Percentiles rank a stretch among this genome's conserved stretches.
phyloP scores from a whole-genome alignment of 2,113 vertebrate genomes.

The Colistium nudipinnis region DNA sequence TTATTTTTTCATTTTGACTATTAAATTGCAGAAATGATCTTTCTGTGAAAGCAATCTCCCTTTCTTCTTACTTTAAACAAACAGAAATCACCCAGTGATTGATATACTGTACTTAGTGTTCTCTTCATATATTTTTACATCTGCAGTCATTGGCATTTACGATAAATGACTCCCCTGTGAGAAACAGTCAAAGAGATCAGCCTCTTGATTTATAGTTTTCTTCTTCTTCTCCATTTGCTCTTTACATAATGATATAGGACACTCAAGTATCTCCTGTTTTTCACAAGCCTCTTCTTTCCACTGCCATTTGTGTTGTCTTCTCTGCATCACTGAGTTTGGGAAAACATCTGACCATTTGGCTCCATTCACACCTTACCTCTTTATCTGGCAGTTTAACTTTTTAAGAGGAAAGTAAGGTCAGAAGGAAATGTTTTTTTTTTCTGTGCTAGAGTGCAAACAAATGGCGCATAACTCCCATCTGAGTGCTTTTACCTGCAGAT shows the following conservation, averaged over 20 bases:
- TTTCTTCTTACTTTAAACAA: neutral
- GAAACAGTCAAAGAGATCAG: neutral
- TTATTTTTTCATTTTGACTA: neutral
- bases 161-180: slow-evolving; percentile 13
- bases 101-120: neutral
- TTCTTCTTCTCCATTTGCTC: slow-evolving; percentile 8
- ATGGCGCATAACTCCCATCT: slow-evolving; percentile 13
- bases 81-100: neutral
- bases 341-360: slow-evolving; percentile 47
- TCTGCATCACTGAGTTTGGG: slow-evolving; percentile 22
- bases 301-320: slow-evolving; percentile 31
- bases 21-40: neutral
- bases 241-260: neutral
- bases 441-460: slow-evolving; percentile 27
- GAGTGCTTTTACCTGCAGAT: slow-evolving; percentile 17
- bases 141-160: neutral
- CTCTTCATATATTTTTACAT: neutral
- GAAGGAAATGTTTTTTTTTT: slow-evolving; percentile 22
- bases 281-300: slow-evolving; percentile 2
- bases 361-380: slow-evolving; percentile 25
- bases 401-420: slow-evolving; percentile 6
- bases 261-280: neutral
- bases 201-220: slow-evolving; percentile 4
- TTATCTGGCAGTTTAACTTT: slow-evolving; percentile 20
- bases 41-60: neutral